Base-by-base conservation (phyloP, 2,113 vertebrate species). In the Eleginops maclovinus region DNA sequence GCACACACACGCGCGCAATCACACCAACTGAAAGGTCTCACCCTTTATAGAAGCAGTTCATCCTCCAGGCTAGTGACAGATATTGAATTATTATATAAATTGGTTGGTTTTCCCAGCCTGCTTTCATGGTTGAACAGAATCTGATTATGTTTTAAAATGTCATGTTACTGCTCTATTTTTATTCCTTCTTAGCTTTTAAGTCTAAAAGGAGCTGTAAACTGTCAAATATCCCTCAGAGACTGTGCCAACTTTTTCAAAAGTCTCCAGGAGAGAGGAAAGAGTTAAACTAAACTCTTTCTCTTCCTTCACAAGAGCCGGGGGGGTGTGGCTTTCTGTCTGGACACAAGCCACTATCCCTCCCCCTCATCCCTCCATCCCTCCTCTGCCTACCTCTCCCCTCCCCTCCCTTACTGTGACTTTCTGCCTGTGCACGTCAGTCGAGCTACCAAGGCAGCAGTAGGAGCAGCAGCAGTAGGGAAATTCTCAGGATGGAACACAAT, bases 241-340 rank as follows among this genome's bases (percentile, higher is more conserved):
- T 9, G 21, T 4, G 14, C 3, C 62, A 59, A 73, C 75, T 79
- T 61, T 49, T 7, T 2, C 12, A 60, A 61, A 40, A 68, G 49
- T 81, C 77, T 65, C 63, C 56, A 53, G 77, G 70, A 86, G 89
- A 3, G 41, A 89, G 86, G 81, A 54, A 93, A 89, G 91, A 85
- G 92, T 93, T 94, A 92, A n/a, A 93, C 82, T 14, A 71, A 87
- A 86, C 79, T 89, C 73, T 84, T 78, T 78, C 75, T 83, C 72
- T 87, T 86, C 66, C 84, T 79, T 82, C 78, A 78, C 79, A 80
- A 89, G 85, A 84, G 89, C 87, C 73, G 81, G 70, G 60, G 89
- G 71, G 93, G 93, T 83, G 93, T 92, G 92, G 89, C 88, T 81
- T 93, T 85, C 72, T 68, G 49, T 91, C 86, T 94, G 93, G 91